These are phyloP conservation scores for Tachysurus vachellii DNA, from an alignment of 2,113 vertebrate genomes.

Conservation along the genomic window DNA sequence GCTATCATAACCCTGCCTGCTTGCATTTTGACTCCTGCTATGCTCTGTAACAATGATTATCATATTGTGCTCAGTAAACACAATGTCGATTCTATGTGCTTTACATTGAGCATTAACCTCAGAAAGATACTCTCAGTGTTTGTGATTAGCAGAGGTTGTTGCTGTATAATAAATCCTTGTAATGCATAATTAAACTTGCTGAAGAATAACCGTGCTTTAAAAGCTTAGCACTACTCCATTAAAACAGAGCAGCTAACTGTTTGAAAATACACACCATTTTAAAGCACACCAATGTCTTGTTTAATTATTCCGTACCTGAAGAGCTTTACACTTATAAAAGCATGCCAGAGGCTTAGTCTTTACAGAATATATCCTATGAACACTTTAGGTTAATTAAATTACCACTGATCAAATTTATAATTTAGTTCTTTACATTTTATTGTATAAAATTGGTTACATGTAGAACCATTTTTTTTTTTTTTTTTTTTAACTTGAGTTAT, in stretches of 20 bases:
- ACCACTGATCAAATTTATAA: background rate
- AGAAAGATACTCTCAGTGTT: constrained; percentile 23
- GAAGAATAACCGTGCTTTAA: constrained; percentile 31
- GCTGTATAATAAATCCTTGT: constrained; percentile 29
- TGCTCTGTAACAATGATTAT: background rate
- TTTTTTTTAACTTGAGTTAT: background rate
- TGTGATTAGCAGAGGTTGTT: constrained; percentile 14
- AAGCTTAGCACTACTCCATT: constrained; percentile 34
- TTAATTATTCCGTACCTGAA: constrained; percentile 12
- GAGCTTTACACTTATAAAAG: constrained; percentile 7
- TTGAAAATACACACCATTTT: constrained; percentile 12
- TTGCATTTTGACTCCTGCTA: background rate
- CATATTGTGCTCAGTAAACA: constrained; percentile 4
- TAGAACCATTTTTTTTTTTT: background rate
- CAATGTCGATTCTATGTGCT: background rate
- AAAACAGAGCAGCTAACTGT: constrained; percentile 12
- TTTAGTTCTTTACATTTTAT: background rate
- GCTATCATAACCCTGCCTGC: background rate
- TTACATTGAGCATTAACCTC: constrained; percentile 27
- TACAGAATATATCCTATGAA: constrained; percentile 1
- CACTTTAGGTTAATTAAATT: constrained; percentile 27
- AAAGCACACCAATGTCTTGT: constrained; percentile 7
- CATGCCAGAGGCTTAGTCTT: background rate
- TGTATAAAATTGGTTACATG: background rate
- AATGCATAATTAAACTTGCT: constrained; percentile 43